Evolutionary conservation across 2,797 vertebrate species (phyloP).

Genomic region (Limosa lapponica): DNA sequence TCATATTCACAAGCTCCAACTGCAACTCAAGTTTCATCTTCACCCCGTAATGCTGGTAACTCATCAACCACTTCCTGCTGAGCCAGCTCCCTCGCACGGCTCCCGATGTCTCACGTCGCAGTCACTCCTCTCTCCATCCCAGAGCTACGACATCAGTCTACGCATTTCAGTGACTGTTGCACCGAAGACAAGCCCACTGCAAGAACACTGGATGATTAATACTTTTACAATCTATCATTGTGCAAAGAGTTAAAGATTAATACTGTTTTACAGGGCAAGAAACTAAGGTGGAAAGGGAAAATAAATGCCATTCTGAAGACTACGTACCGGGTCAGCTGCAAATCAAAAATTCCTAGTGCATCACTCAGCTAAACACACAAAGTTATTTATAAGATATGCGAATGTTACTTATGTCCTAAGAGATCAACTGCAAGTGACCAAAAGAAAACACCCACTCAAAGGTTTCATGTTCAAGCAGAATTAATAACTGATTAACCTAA

Average conservation of each 20-base stretch:
- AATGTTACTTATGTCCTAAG: background rate
- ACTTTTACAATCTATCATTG: background rate
- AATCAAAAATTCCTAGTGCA: background rate
- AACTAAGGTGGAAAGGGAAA: background rate
- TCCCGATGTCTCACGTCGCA: conserved; percentile 5
- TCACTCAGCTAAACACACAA: background rate
- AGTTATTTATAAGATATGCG: background rate
- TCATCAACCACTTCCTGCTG: conserved; percentile 61
- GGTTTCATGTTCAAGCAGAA: background rate
- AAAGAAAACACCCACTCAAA: background rate
- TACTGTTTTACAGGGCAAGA: background rate
- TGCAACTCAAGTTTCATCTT: background rate
- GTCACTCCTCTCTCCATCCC: background rate
- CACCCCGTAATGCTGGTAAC: background rate
- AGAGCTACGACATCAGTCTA: background rate
- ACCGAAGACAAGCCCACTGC: background rate
- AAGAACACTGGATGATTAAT: background rate
- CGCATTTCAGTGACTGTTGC: background rate
- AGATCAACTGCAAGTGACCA: background rate
- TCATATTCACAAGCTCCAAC: background rate
- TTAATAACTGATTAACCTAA: background rate
- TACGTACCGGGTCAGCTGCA: background rate
- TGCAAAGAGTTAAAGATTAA: conserved; percentile 44
- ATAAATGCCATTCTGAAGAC: background rate
- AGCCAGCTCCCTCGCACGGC: background rate